Percentiles rank a stretch among this genome's conserved stretches.
Evolutionary conservation across 2,888 invertebrate species (phyloP).

Genomic region (Drosophila ochracea): DNA sequence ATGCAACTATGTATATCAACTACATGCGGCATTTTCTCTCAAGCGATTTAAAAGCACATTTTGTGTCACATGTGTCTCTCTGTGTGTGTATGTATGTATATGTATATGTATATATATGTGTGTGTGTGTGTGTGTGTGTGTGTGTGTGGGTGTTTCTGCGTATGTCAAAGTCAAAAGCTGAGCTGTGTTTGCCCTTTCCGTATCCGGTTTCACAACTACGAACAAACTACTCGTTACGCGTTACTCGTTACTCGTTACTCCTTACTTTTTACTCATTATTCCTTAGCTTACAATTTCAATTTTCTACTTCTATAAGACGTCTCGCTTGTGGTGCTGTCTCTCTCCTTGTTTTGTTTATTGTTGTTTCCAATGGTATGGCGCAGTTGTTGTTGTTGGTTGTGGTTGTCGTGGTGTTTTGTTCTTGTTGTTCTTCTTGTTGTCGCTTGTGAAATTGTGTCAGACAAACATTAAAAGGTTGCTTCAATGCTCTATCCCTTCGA

Average conservation of each 20-base stretch:
- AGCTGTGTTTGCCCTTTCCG: conserved; percentile 26
- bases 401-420: conserved; percentile 56
- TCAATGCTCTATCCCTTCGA: conserved; percentile 27
- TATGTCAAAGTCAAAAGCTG: conserved; percentile 41
- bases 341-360: conserved; percentile 23
- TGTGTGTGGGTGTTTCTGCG: conserved; percentile 22
- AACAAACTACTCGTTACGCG: conserved; percentile 11
- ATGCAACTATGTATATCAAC: conserved; percentile 31
- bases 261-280: conserved; percentile 13
- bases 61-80: conserved; percentile 40
- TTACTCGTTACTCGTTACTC: conserved; percentile 2
- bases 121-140: neutral
- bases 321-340: conserved; percentile 47
- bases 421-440: conserved; percentile 40
- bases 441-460: conserved; percentile 51
- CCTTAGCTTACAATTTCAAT: conserved; percentile 15
- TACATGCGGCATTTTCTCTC: conserved; percentile 64
- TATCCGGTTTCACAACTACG: conserved; percentile 15
- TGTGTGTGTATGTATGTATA: conserved; percentile 21
- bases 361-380: conserved; percentile 82
- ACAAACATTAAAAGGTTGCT: conserved; percentile 48
- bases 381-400: conserved; percentile 66
- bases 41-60: conserved; percentile 77
- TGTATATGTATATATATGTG: conserved; percentile 4
- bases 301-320: conserved; percentile 22